Percentiles rank a stretch among this genome's conserved stretches.
These are phyloP conservation scores for Gavia stellata DNA, from an alignment of 2,113 vertebrate species.

Conservation along the genomic window DNA sequence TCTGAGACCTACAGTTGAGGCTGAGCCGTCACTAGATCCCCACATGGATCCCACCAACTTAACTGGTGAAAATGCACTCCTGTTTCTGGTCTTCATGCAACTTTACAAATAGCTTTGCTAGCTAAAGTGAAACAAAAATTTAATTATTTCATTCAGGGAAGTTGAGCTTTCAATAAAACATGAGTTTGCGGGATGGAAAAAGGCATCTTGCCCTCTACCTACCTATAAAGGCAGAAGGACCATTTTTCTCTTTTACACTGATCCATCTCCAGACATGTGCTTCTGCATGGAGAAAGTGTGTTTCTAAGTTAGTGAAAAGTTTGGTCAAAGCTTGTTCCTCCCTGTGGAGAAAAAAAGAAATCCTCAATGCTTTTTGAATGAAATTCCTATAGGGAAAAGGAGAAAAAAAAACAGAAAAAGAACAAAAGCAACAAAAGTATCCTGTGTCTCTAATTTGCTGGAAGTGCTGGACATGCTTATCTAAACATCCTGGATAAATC, in stretches of 20 bases:
- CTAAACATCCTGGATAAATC: not conserved
- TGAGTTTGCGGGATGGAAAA: rapidly evolving
- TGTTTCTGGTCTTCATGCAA: not conserved
- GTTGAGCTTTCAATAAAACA: not conserved
- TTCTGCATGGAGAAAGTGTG: not conserved
- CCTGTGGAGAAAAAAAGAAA: not conserved
- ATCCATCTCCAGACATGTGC: not conserved
- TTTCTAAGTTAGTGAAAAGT: not conserved
- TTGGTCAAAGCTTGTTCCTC: not conserved
- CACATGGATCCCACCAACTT: not conserved
- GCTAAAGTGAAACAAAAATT: not conserved
- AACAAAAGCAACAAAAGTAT: not conserved
- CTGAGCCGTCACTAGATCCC: not conserved
- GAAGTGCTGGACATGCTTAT: not conserved
- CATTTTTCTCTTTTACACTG: not conserved
- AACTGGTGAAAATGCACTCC: not conserved
- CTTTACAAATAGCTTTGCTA: not conserved
- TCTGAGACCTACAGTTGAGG: not conserved
- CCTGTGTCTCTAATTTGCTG: not conserved
- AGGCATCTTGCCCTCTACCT: not conserved
- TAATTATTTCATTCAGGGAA: not conserved
- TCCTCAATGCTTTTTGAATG: not conserved
- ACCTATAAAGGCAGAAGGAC: not conserved
- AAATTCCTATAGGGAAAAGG: not conserved
- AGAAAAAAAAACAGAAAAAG: not conserved